phyloP scores from a whole-genome alignment of 2,888 invertebrate genomes.

The Athalia cordata region DNA sequence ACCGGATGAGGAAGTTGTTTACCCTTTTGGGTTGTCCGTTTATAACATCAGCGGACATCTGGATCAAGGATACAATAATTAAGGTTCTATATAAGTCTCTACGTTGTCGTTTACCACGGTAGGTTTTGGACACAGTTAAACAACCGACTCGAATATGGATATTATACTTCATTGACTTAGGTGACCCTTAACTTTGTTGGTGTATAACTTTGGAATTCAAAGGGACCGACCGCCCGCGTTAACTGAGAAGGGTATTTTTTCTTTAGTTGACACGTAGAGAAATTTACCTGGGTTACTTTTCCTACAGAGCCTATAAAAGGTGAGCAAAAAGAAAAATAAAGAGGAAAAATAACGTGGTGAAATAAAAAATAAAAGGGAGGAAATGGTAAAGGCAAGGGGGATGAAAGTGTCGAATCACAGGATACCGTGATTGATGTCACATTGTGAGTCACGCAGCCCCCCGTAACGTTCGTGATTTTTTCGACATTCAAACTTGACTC shows the following conservation, averaged over 20 bases:
- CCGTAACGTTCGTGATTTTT: background rate
- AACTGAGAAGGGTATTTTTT: background rate
- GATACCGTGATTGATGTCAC: conserved; percentile 33
- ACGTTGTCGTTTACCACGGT: background rate
- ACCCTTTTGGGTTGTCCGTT: background rate
- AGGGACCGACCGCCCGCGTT: background rate
- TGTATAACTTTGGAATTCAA: conserved; percentile 24
- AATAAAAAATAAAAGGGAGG: no score
- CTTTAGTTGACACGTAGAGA: conserved; percentile 18
- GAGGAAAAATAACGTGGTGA: no score
- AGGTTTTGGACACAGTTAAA: conserved; percentile 5
- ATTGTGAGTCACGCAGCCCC: conserved; percentile 20
- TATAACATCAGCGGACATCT: background rate
- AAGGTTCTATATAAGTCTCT: background rate
- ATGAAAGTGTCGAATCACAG: conserved; percentile 13
- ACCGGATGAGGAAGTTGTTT: background rate
- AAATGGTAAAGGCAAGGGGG: background rate
- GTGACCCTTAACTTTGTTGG: conserved; percentile 29
- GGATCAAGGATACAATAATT: conserved; percentile 23
- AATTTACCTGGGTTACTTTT: background rate
- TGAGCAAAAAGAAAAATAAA: no score
- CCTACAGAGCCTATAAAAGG: no score
- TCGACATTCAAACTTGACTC: conserved; percentile 14
- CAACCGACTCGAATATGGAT: conserved; percentile 19
- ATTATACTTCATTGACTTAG: conserved; percentile 2